Percentiles rank a stretch among this genome's conserved stretches.
These are phyloP conservation scores for Artemisiospiza belli DNA, from an alignment of 2,113 vertebrate species.

Conservation along the genomic window DNA sequence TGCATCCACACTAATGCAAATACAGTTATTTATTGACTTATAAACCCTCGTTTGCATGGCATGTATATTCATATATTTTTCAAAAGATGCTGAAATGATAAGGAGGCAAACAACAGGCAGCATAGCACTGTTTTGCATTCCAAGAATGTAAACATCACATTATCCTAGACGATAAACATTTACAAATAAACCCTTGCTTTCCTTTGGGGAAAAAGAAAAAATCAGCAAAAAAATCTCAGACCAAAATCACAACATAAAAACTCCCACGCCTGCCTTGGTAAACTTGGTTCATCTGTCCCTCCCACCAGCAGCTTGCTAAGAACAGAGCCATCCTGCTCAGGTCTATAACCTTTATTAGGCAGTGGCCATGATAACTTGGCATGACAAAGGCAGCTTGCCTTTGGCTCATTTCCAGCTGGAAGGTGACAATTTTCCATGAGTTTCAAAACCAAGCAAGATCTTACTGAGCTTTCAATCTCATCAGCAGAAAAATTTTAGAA, in stretches of 20 bases:
- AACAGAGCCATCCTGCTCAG: neutral
- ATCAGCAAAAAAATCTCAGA: neutral
- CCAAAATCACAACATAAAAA: neutral
- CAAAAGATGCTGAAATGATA: neutral
- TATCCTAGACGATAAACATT: conserved; percentile 15
- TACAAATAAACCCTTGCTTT: conserved; percentile 1
- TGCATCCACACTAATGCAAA: neutral
- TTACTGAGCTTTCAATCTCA: neutral
- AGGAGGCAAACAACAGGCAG: conserved; percentile 24
- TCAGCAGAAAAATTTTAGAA: neutral
- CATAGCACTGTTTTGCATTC: neutral
- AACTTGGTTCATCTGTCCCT: neutral
- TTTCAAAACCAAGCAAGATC: neutral
- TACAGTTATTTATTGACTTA: neutral
- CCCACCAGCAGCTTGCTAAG: neutral
- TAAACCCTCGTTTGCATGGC: conserved; percentile 14
- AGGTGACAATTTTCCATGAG: neutral
- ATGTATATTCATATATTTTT: conserved; percentile 15
- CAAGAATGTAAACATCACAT: neutral
- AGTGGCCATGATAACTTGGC: neutral
- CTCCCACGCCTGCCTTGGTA: neutral
- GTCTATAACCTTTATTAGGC: neutral
- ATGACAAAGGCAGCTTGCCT: neutral
- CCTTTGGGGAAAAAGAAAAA: neutral
- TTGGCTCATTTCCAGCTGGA: neutral